phyloP scores from a whole-genome alignment of 2,113 vertebrate genomes.

The Prionailurus viverrinus region DNA sequence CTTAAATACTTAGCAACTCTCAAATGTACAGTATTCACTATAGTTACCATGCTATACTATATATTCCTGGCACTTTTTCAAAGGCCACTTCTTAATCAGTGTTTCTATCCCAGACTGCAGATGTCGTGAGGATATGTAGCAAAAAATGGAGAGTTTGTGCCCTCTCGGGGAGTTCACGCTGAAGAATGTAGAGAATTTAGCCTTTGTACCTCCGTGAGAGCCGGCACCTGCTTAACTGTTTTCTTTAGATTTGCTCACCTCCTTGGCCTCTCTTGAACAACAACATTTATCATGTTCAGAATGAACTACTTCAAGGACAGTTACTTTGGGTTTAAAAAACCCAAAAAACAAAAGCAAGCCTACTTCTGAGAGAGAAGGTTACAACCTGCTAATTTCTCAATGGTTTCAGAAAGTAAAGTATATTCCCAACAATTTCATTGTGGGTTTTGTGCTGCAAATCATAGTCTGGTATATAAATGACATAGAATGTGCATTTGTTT shows the following conservation, averaged over 20 bases:
- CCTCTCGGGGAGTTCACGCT: fast-evolving
- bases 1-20: neutral
- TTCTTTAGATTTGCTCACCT: neutral
- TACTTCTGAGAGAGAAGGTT: neutral
- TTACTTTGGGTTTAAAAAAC: too few species aligned
- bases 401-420: neutral
- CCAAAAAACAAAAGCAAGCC: neutral
- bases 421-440: too few species aligned
- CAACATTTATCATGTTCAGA: neutral
- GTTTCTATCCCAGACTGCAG: fast-evolving
- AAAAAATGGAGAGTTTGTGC: too few species aligned
- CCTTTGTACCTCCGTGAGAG: neutral
- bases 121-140: fast-evolving
- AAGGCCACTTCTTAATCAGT: neutral
- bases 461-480: fast-evolving
- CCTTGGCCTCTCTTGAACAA: neutral
- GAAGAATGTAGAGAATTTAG: neutral
- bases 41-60: fast-evolving
- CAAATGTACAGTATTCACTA: neutral
- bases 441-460: neutral
- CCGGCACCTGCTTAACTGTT: fast-evolving
- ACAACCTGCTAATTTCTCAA: fast-evolving
- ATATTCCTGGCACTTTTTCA: neutral
- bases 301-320: neutral
- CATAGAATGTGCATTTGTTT: too few species aligned